A percentile compares a stretch with the other conserved stretches of the same genome.
These are phyloP conservation scores for Pomatorhinus ruficollis DNA, from an alignment of 2,113 vertebrate genomes.

Conservation along the genomic window DNA sequence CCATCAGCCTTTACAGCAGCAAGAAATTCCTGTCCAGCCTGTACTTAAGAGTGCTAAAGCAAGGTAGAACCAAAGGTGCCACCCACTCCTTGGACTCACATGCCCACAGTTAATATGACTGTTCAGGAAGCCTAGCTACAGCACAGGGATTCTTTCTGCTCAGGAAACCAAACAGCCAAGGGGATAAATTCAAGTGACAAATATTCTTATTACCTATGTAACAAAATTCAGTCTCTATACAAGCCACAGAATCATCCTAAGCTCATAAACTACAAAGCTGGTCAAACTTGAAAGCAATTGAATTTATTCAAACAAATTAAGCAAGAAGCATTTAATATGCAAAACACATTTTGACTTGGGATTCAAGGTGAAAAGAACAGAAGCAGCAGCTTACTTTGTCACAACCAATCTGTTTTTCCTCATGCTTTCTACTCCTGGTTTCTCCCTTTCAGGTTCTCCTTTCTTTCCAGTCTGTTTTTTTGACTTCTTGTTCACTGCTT, in stretches of 20 bases:
- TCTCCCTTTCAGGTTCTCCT: conserved; percentile 96
- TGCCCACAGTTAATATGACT: background rate
- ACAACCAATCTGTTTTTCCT: conserved; percentile 98
- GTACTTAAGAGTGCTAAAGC: background rate
- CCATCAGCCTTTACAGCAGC: background rate
- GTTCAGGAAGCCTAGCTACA: background rate
- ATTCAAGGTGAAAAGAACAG: background rate
- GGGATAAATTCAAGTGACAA: background rate
- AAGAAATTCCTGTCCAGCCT: background rate
- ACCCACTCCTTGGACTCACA: background rate
- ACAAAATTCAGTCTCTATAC: background rate
- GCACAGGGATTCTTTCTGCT: background rate
- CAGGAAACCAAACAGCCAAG: background rate
- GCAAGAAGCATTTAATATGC: background rate
- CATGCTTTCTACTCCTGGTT: conserved; percentile 99
- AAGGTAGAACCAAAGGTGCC: background rate
- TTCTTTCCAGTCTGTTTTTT: conserved; percentile 98
- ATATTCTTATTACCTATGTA: background rate
- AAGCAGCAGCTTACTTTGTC: conserved; percentile 88
- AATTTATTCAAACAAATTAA: background rate
- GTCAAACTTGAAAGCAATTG: background rate
- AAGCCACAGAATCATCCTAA: background rate
- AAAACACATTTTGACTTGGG: background rate
- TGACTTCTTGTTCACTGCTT: conserved; percentile 97
- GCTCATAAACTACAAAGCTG: background rate